Conservation (phyloP, 2,113 vertebrate genomes). For the Pelecanoides urinatrix region DNA sequence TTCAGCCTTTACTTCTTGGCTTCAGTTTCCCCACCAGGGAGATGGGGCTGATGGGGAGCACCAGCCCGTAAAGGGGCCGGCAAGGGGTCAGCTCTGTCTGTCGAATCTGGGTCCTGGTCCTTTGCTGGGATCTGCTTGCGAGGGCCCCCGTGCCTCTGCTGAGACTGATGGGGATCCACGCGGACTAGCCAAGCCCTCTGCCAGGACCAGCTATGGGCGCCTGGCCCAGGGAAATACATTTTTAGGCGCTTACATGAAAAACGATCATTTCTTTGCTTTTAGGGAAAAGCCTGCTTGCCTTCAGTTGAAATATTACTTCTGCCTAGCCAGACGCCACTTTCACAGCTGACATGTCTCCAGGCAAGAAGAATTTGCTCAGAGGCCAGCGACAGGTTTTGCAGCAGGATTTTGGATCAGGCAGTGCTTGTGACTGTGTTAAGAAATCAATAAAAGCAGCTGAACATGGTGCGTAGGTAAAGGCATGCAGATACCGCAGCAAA, state of each 20-base stretch:
- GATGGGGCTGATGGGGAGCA: not conserved
- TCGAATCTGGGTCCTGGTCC: not conserved
- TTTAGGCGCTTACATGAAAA: not conserved
- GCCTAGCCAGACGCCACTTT: not conserved
- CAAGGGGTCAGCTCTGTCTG: not conserved
- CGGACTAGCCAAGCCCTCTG: not conserved
- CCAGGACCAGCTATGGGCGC: not conserved
- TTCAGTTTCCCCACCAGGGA: not conserved
- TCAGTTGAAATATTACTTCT: not conserved
- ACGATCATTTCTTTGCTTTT: not conserved
- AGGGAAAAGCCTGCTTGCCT: not conserved
- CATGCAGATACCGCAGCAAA: not conserved
- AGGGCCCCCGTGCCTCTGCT: not conserved
- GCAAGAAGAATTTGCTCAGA: not conserved
- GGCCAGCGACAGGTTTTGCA: not conserved
- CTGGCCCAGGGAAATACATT: not conserved
- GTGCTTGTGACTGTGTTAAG: not conserved
- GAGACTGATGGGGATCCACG: rapidly evolving
- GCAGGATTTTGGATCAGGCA: not conserved
- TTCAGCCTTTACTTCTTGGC: not conserved
- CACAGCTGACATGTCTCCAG: not conserved
- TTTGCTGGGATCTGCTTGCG: not conserved
- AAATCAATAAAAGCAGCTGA: not conserved
- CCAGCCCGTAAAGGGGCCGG: not conserved
- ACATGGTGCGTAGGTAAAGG: not conserved